Evolutionary conservation across 2,888 invertebrate species (phyloP).

Genomic region (Drosophila robusta): DNA sequence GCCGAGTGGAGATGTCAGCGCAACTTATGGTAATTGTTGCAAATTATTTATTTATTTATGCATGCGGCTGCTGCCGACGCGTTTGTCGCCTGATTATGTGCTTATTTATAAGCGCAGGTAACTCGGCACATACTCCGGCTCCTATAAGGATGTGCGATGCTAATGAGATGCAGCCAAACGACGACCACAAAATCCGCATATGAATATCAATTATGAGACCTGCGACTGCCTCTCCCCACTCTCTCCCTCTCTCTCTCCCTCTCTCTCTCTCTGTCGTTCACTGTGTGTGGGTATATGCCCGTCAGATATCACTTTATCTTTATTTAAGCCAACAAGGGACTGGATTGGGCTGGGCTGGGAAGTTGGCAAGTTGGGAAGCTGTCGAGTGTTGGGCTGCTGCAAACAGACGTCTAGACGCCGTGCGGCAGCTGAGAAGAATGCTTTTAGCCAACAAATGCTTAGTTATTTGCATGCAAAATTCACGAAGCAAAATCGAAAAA

Average conservation of each 20-base stretch:
- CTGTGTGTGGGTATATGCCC: conserved; percentile 18
- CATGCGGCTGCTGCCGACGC: conserved; percentile 45
- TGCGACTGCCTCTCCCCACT: neutral
- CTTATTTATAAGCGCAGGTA: conserved; percentile 75
- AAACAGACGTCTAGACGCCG: conserved; percentile 64
- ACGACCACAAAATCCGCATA: conserved; percentile 55
- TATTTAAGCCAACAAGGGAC: conserved; percentile 13
- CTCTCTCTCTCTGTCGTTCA: neutral
- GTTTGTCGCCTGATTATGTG: conserved; percentile 80
- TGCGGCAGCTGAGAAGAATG: conserved; percentile 40
- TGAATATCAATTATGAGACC: conserved; percentile 71
- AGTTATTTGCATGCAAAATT: conserved; percentile 44
- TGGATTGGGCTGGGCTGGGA: neutral
- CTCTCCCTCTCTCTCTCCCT: neutral
- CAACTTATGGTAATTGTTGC: conserved; percentile 78
- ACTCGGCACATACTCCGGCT: conserved; percentile 20
- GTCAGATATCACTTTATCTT: conserved; percentile 9
- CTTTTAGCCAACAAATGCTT: conserved; percentile 54
- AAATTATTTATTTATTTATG: conserved; percentile 78
- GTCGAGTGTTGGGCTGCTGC: conserved; percentile 10
- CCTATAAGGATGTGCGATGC: conserved; percentile 52
- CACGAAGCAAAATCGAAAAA: conserved; percentile 14
- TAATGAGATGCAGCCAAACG: conserved; percentile 74
- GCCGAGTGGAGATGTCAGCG: conserved; percentile 50
- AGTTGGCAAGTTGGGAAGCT: neutral